Percentiles rank a stretch among this genome's conserved stretches.
Conservation (phyloP, 2,888 invertebrate species). For the Drosophila gaucha region DNA sequence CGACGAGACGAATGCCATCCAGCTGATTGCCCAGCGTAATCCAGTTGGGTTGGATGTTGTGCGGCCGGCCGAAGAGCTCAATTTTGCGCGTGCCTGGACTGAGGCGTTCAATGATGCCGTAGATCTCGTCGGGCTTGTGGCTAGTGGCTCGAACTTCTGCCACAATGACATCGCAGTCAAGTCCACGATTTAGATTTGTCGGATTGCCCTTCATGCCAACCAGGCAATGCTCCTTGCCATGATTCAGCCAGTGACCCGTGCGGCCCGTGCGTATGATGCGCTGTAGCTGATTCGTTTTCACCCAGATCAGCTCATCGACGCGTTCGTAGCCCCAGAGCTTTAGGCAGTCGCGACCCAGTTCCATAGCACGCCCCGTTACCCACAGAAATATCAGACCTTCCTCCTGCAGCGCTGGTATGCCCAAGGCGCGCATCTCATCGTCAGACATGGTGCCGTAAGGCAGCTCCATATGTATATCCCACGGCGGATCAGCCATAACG, state of each 20-base stretch:
- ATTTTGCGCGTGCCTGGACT: slow-evolving; percentile 99
- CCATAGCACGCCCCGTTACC: slow-evolving; percentile 95
- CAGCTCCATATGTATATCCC: slow-evolving; percentile 99
- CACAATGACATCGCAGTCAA: slow-evolving; percentile 99
- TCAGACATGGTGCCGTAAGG: slow-evolving; percentile 99
- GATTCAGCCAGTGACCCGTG: slow-evolving; percentile 99
- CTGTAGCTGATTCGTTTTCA: slow-evolving; percentile 99
- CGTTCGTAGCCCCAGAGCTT: slow-evolving; percentile 98
- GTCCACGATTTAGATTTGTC: slow-evolving; percentile 94
- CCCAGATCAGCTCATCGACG: slow-evolving; percentile 99
- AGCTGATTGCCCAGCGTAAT: slow-evolving; percentile 98
- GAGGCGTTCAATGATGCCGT: slow-evolving; percentile 97
- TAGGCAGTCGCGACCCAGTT: slow-evolving; percentile 97
- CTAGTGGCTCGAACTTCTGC: slow-evolving; percentile 99
- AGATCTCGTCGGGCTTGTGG: slow-evolving; percentile 99
- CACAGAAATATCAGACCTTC: slow-evolving; percentile 98
- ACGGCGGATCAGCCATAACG: slow-evolving; percentile 99
- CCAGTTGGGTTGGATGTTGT: slow-evolving; percentile 99
- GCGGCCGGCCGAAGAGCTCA: slow-evolving; percentile 97
- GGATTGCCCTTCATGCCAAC: slow-evolving; percentile 98
- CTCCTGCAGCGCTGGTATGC: slow-evolving; percentile 97
- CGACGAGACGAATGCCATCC: slow-evolving; percentile 96
- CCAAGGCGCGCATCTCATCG: slow-evolving; percentile 98
- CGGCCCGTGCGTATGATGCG: slow-evolving; percentile 98
- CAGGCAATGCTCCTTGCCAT: slow-evolving; percentile 98